Conservation (phyloP, 1,140 invertebrate species). For the Eurosta solidaginis region DNA sequence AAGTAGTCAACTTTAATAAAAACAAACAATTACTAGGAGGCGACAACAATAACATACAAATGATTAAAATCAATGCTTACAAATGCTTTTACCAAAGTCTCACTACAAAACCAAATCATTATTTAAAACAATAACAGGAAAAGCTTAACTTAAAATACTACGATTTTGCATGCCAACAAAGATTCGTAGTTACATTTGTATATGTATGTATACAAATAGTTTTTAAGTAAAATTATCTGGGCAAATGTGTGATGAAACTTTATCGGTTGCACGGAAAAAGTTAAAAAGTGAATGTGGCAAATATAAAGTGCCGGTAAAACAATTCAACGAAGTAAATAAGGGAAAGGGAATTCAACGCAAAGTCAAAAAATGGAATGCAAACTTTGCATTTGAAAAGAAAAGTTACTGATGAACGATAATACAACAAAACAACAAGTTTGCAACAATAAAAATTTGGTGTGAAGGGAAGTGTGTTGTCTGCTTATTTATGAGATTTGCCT, state of each 20-base stretch:
- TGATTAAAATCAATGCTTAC: neutral
- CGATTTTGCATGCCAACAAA: neutral
- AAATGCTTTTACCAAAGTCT: neutral
- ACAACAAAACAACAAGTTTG: slow-evolving; percentile 9
- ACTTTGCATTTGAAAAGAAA: neutral
- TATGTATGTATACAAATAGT: neutral
- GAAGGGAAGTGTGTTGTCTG: neutral
- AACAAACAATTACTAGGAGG: neutral
- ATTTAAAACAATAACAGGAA: slow-evolving; percentile 19
- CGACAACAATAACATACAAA: too few species aligned
- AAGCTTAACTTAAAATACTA: too few species aligned
- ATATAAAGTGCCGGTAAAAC: neutral
- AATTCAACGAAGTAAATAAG: neutral
- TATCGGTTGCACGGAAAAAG: neutral
- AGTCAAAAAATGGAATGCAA: neutral
- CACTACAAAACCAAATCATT: neutral
- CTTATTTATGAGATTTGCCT: neutral
- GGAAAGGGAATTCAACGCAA: neutral
- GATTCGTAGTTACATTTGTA: neutral
- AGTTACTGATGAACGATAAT: slow-evolving; percentile 23
- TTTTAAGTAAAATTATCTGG: too few species aligned
- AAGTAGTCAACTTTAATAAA: too few species aligned
- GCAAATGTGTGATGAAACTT: neutral
- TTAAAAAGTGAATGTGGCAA: slow-evolving; percentile 12
- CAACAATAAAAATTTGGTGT: neutral